Evolutionary conservation across 2,797 vertebrate genomes (phyloP), one percentile per base, ranked within the genome.

Genomic region (Scarus forsteni): DNA sequence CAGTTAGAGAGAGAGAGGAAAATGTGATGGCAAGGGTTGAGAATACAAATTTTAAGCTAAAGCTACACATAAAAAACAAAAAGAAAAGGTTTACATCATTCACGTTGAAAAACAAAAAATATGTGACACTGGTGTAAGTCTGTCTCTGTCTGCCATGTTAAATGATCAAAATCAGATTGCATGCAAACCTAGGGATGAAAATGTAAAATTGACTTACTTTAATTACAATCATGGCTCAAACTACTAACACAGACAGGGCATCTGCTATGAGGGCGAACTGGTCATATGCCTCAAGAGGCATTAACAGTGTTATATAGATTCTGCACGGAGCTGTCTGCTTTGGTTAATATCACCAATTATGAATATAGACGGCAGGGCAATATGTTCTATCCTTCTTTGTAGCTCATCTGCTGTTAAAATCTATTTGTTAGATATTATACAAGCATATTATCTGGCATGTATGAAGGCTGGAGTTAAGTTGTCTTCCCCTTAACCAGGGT

Each of bases 381-480:
- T 48, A 19, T 44, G 62, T 74, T 83, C 79, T 70, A 55, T 70
- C 34, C 60, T 42, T 46, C 10, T 8, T 67, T n/a, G 45, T 19
- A 63, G 35, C 12, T 18, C 19, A 27, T 10, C 1, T 53, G 12
- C 40, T 66, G 36, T 44, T 70, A 49, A 76, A 13, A 55, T 50
- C 9, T 43, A 58, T 61, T 45, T 56, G 74, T 59, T 60, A 60
- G 35, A 34, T 64, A 75, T 71, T 40, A 75, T 69, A 59, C 35
- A 69, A 77, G 67, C 73, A 58, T 73, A 36, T 61, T 57, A 79
- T 55, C 27, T 61, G 61, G 60, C 39, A 66, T 51, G 35, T 62
- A 72, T 65, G 46, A 76, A 73, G 70, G 74, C 79, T 84, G 64
- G 66, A 70, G 72, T 69, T 63, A 45, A 73, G 48, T 49, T 40